These are phyloP conservation scores for Drosophila varians DNA, from an alignment of 1,140 invertebrate genomes.

Conservation along the genomic window DNA sequence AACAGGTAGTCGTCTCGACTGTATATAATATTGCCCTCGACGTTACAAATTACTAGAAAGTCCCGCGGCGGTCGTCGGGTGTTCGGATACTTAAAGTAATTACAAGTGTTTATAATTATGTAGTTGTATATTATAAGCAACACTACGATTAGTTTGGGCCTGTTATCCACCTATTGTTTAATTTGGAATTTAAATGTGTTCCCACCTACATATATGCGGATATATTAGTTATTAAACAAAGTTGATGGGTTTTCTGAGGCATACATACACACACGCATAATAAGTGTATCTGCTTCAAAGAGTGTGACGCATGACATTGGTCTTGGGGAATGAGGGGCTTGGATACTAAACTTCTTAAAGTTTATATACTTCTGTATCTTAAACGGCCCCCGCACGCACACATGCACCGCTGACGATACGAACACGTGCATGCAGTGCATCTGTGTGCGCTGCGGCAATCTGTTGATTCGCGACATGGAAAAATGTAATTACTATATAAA, in stretches of 20 bases:
- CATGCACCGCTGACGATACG: neutral
- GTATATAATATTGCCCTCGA: constrained; percentile 30
- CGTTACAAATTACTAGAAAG: constrained; percentile 33
- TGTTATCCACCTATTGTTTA: constrained; percentile 8
- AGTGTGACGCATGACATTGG: constrained; percentile 14
- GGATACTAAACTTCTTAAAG: constrained; percentile 36
- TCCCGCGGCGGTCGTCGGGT: constrained; percentile 18
- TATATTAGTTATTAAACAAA: neutral
- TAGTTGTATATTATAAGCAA: constrained; percentile 1
- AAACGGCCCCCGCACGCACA: constrained; percentile 12
- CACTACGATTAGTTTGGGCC: neutral
- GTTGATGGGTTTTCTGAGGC: neutral
- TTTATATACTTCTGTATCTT: constrained; percentile 29
- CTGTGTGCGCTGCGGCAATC: constrained; percentile 28
- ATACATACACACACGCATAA: neutral
- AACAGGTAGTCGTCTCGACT: constrained; percentile 56
- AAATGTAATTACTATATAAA: constrained; percentile 37
- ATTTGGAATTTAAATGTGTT: neutral
- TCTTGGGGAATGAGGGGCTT: constrained; percentile 30
- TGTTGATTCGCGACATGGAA: constrained; percentile 51
- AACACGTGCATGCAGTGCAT: constrained; percentile 3
- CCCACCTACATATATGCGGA: neutral
- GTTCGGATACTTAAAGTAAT: constrained; percentile 72
- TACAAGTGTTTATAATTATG: constrained; percentile 40
- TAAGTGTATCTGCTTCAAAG: neutral